These are phyloP conservation scores for Drosophila watanabei DNA, from an alignment of 1,140 invertebrate species.

Conservation along the genomic window DNA sequence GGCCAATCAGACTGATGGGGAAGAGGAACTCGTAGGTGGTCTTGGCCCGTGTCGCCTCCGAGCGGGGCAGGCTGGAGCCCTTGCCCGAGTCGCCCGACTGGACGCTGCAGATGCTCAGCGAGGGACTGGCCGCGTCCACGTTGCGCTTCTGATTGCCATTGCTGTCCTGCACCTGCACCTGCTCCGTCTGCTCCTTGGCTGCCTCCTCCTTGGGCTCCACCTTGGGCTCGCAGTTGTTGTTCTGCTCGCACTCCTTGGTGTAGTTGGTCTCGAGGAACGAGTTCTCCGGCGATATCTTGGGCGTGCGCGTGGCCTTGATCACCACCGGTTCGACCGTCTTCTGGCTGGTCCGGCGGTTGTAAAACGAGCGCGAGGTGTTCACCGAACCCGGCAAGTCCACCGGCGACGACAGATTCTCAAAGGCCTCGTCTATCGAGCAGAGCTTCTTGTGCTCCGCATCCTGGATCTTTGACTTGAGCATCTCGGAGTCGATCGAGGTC, in stretches of 20 bases:
- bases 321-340: conserved; percentile 77
- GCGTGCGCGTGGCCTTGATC: conserved; percentile 78
- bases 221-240: conserved; percentile 71
- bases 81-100: conserved; percentile 85
- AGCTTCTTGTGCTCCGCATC: conserved; percentile 80
- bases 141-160: conserved; percentile 75
- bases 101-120: conserved; percentile 81
- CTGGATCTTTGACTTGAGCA: conserved; percentile 81
- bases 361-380: conserved; percentile 63
- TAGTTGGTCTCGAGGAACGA: conserved; percentile 83
- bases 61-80: conserved; percentile 81
- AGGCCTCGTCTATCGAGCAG: conserved; percentile 81
- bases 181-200: conserved; percentile 15
- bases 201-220: conserved; percentile 1
- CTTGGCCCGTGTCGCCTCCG: conserved; percentile 76
- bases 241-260: conserved; percentile 72
- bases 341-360: conserved; percentile 59
- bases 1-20: conserved; percentile 92
- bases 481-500: conserved; percentile 76
- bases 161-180: conserved; percentile 27
- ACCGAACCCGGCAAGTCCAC: conserved; percentile 79
- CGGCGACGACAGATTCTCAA: conserved; percentile 78
- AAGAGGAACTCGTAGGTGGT: conserved; percentile 92
- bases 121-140: conserved; percentile 80
- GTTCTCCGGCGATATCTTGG: conserved; percentile 85